These are phyloP conservation scores for Narcine bancroftii DNA, from an alignment of 2,113 vertebrate species.

Conservation along the genomic window DNA sequence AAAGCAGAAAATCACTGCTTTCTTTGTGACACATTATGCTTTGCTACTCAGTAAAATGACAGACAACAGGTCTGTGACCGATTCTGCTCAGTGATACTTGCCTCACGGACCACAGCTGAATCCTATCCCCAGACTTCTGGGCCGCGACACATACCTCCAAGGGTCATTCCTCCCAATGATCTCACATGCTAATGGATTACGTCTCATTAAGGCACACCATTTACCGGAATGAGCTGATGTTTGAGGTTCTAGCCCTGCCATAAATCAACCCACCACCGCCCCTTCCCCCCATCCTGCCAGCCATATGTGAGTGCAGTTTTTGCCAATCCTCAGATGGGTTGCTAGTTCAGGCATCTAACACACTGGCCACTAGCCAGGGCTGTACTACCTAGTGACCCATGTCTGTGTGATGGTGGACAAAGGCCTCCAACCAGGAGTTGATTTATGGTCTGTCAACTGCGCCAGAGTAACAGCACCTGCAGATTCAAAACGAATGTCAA, in stretches of 20 bases:
- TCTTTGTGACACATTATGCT: not conserved
- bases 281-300: not conserved
- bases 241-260: not conserved
- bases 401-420: slow-evolving; percentile 18
- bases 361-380: slow-evolving; percentile 10
- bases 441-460: slow-evolving; percentile 16
- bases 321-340: slow-evolving; percentile 12
- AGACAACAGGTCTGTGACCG: not conserved
- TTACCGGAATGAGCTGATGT: not conserved
- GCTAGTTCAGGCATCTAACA: slow-evolving; percentile 22
- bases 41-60: not conserved
- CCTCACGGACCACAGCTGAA: not conserved
- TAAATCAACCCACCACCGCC: not conserved
- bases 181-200: slow-evolving; percentile 14
- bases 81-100: not conserved
- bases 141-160: not conserved
- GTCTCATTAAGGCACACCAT: not conserved
- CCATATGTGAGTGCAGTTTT: slow-evolving; percentile 3
- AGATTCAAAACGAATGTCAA: not conserved
- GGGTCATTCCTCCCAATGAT: not conserved
- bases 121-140: not conserved
- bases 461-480: not conserved
- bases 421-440: not conserved
- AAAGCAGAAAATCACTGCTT: not conserved
- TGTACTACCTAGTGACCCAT: not conserved